phyloP scores from a whole-genome alignment of 2,888 invertebrate species.

The Campopleginae sp. region DNA sequence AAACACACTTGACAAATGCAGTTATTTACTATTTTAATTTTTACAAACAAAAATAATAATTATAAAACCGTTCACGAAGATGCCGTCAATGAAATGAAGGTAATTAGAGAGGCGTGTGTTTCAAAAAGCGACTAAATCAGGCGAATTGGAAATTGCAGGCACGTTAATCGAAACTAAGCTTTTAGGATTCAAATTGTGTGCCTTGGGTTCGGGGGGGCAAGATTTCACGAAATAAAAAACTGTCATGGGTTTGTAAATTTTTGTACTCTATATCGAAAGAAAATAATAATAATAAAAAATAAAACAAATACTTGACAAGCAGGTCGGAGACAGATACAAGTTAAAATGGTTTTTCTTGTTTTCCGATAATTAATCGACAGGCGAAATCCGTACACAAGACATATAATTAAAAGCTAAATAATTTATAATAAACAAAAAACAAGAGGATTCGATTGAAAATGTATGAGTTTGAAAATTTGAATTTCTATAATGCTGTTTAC shows the following conservation, averaged over 20 bases:
- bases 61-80: conserved; percentile 45
- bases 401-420: conserved; percentile 44
- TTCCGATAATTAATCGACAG: conserved; percentile 42
- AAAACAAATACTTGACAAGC: conserved; percentile 24
- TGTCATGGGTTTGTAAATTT: conserved; percentile 58
- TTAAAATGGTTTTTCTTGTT: conserved; percentile 21
- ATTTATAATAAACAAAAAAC: conserved; percentile 22
- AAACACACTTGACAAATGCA: neutral
- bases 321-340: conserved; percentile 3
- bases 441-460: conserved; percentile 19
- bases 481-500: conserved; percentile 40
- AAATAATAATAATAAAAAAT: conserved; percentile 8
- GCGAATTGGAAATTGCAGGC: neutral
- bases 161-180: conserved; percentile 7
- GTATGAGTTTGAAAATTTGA: conserved; percentile 16
- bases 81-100: conserved; percentile 32
- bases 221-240: conserved; percentile 25
- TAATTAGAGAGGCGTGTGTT: neutral
- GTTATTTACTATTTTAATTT: conserved; percentile 36
- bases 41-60: conserved; percentile 37
- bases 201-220: neutral
- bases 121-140: conserved; percentile 4
- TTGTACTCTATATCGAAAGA: conserved; percentile 32
- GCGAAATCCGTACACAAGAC: conserved; percentile 51
- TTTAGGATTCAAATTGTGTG: conserved; percentile 3